Base-by-base conservation (phyloP, 1,140 invertebrate genomes). In the Anadara kagoshimensis region DNA sequence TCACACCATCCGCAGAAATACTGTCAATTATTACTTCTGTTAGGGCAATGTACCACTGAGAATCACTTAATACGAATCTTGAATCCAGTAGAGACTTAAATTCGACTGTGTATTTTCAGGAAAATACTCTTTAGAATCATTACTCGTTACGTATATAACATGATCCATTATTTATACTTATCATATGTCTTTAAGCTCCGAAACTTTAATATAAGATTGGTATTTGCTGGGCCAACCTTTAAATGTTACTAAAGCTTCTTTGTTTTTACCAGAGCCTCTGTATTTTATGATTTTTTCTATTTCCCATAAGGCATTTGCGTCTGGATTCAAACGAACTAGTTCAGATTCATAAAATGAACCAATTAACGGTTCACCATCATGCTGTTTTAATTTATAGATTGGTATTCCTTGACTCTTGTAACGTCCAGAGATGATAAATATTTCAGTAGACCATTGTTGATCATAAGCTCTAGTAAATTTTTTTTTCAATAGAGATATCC, bases 391-490 rank as follows among this genome's bases (percentile, higher is more conserved):
- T 51, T 64, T 57, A 20, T 76, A 76, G n/a, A 65, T 45, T 8
- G 58, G 65, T 16, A 76, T 73, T n/a, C 45, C 44, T 18, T 73
- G 54, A 53, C 45, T 54, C 7, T 41, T 18, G 26, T 63, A 73
- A 51, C 75, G 36, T 14, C 56, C 22, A 11, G 22, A 26, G n/a
- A 76, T 61, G n/a, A 54, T 76, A 26, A 73, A 76, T 24, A 66
- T 24, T 41, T 69, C 64, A 22, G 45, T 47, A 5, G 75, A 69
- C 75, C 69, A 76, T 47, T 77, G 64, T 36, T 73, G 69, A 18
- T 69, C 44, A 49, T 69, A 73, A 58, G 58, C 69, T 54, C 54
- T 58, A 43, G 69, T 26, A 22, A 77, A 73, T 57, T 59, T 49
- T 29, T 65, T 24, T 69, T 67, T 72, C 14, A 45, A 22, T 5